Evolutionary conservation across 2,888 invertebrate species (phyloP), one percentile per base, ranked within the genome.

Genomic region (Epiblema foenella): DNA sequence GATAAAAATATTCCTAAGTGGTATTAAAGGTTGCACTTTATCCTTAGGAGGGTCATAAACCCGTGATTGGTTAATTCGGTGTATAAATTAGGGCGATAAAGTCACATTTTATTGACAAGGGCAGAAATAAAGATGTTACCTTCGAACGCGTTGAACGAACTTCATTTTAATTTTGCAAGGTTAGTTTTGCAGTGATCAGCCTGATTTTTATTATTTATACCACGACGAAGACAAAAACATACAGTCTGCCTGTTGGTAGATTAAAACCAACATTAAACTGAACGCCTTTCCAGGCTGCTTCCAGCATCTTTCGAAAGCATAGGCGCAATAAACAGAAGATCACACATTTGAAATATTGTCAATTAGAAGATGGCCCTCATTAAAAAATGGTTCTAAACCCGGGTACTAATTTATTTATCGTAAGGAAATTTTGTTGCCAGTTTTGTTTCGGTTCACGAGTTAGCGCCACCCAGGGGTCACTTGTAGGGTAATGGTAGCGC

Each of bases 11-110:
- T 57, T 49, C 29, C 54, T 69, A 15, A 52, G 24, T 20, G 39
- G 20, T 42, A 58, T 63, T 17, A 69, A 46, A 33, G 17, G 5
- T 18, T 4, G 18, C 18, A 24, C 51, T 24, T 69, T 69, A 69
- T 42, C 51, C 42, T 51, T 49, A 20, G 17, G 18, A 65, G 33
- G 51, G 11, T 60, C 66, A 54, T 60, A 70, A 70, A 70, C 20
- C 20, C 51, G 52, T 59, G 60, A 70, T 60, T 54, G 64, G 54
- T 56, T 70, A 66, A 70, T 70, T 60, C 24, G 9, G 17, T 39
- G 20, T 54, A 56, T 56, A 66, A 70, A 66, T 70, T 52, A 60
- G 20, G 37, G 12, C 42, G 37, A 70, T 70, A 59, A 70, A 70
- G 52, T 58, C 51, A 42, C 20, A 46, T 46, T 70, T 66, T 66